Base-by-base conservation (phyloP, 1,140 invertebrate species). In the Portunus trituberculatus region DNA sequence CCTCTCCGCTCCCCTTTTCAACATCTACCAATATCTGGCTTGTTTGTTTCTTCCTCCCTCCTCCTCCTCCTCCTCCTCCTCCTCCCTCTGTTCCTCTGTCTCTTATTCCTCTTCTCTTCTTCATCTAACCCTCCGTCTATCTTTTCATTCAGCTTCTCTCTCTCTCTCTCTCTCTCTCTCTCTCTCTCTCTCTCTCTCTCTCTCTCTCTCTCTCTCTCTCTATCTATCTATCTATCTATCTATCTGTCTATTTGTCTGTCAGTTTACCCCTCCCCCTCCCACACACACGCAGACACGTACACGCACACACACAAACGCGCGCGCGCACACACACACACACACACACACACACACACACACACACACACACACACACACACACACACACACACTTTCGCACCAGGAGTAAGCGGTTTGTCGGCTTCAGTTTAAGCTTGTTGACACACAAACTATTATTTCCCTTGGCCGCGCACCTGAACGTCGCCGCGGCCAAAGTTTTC, bases 361-460 rank as follows among this genome's bases (percentile, higher is more conserved):
- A n/a, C 32, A 48, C 39, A 48, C 89, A n/a, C 89, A n/a, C 39
- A n/a, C 32, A 48, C 39, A 10, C 87, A 10, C 28, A 10, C 87
- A 29, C 87, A 10, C 87, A 29, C 28, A 31, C 28, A 31, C 31
- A 25, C 39, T 46, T 46, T 25, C 14, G 12, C 89, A 25, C 89
- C 25, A 28, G 8, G 20, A 93, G 39, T 28, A 95, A 92, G 89
- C 94, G 94, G 89, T 95, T 83, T 95, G 89, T 86, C 45, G 90
- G 46, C 76, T 88, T 32, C 89, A 95, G 89, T 95, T 95, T 95
- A 92, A 87, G 29, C 45, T 87, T 95, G 94, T 95, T 94, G 94
- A 95, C 94, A 95, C 67, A 48, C 94, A 95, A 95, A 95, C 94
- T 95, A 87, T 95, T 95, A 92, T 92, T 95, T 95, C 82, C 90